phyloP scores from a whole-genome alignment of 30 jellyfish, hydroid and myxozoan genomes.

The Catostylus mosaicus region DNA sequence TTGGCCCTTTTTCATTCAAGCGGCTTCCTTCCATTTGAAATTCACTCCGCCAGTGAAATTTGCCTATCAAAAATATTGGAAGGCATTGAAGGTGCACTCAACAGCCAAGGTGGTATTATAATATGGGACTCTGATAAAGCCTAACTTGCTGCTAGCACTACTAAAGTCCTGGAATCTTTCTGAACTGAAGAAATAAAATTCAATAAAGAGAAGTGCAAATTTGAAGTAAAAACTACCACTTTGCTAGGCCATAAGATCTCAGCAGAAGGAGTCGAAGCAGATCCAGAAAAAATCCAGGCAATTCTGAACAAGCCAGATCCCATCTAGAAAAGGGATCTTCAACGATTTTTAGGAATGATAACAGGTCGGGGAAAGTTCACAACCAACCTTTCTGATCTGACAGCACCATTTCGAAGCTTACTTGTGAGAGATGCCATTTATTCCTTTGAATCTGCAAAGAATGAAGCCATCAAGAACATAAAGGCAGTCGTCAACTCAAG shows the following conservation, averaged over 20 bases:
- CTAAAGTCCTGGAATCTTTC: slow-evolving; percentile 47
- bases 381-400: slow-evolving; percentile 55
- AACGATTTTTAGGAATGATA: slow-evolving; percentile 52
- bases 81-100: slow-evolving; percentile 55
- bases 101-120: slow-evolving; percentile 75
- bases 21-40: slow-evolving; percentile 65
- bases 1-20: slow-evolving; percentile 55
- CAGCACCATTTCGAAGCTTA: slow-evolving; percentile 45
- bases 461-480: slow-evolving; percentile 50
- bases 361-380: slow-evolving; percentile 27
- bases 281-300: slow-evolving; percentile 38
- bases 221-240: slow-evolving; percentile 33
- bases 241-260: slow-evolving; percentile 40
- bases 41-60: slow-evolving; percentile 80
- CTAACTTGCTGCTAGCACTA: slow-evolving; percentile 36
- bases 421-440: slow-evolving; percentile 43
- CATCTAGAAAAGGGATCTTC: slow-evolving; percentile 31
- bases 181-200: slow-evolving; percentile 7
- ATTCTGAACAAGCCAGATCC: slow-evolving; percentile 47
- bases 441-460: slow-evolving; percentile 49
- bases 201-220: slow-evolving; percentile 36
- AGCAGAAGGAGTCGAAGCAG: slow-evolving; percentile 45
- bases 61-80: slow-evolving; percentile 55
- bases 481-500: slow-evolving; percentile 47
- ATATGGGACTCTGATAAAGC: slow-evolving; percentile 65